Evolutionary conservation across 2,113 vertebrate species (phyloP), one percentile per base, ranked within the genome.

Genomic region (Dendropsophus ebraccatus): DNA sequence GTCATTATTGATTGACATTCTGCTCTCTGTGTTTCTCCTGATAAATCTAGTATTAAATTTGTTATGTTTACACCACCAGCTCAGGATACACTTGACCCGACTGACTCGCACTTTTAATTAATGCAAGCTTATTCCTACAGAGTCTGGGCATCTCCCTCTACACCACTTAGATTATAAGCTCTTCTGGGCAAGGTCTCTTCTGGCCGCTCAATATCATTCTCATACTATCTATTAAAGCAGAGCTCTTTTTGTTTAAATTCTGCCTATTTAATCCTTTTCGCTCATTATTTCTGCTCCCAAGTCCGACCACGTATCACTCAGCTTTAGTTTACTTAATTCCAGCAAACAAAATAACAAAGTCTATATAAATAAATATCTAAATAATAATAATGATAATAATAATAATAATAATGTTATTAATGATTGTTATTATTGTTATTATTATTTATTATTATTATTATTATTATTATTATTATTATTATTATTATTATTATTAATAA

Each of bases 31-130:
- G 73, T 62, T 78, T 85, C 74, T 85, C 35, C 56, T 65, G 73
- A 47, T 77, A 67, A 65, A 65, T 77, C 58, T 52, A 54, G 74
- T 85, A 62, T 84, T 65, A 84, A 74, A 84, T 60, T 60, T 84
- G 82, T 84, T 84, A 83, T 74, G 56, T 84, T 84, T 84, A 74
- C 70, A 76, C 52, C 49, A 58, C 72, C 72, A 16, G 54, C 54
- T 62, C 56, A 5, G 72, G 72, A 84, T 75, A 45, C 82, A 84
- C 54, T 84, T 84, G 82, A 84, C 82, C 82, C 23, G 12, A 49
- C 81, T 84, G 72, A 75, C 82, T 75, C 41, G 54, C 52, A 58
- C 70, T 60, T 84, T 84, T 84, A 84, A 83, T 83, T 83, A 83
- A 83, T 83, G 65, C 49, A 83, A 35, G 17, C 28, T 35, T 83